A percentile compares a stretch with the other conserved stretches of the same genome.
Conservation (phyloP, 2,888 invertebrate species). For the Strigamia transsilvanica region DNA sequence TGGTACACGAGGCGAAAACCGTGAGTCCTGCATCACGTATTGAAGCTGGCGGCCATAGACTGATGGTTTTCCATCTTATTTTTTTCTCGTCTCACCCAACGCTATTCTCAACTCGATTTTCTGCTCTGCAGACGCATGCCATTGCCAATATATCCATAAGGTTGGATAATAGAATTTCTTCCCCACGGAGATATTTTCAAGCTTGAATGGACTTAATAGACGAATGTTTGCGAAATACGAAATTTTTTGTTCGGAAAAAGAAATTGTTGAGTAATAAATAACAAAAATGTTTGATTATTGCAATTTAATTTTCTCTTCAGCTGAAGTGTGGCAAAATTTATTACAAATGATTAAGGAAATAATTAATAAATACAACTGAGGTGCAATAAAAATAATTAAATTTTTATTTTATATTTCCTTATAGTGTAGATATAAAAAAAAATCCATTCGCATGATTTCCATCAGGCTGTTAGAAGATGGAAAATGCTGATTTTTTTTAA, state of each 20-base stretch:
- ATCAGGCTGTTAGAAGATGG: conserved; percentile 15
- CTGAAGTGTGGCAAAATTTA: not conserved
- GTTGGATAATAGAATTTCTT: conserved; percentile 37
- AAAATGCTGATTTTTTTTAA: conserved; percentile 4
- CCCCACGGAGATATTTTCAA: conserved; percentile 27
- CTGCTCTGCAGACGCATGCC: conserved; percentile 29
- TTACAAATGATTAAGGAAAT: not conserved
- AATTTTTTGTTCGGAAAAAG: not conserved
- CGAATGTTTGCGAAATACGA: not conserved
- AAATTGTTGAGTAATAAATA: conserved; percentile 2
- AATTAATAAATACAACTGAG: not conserved
- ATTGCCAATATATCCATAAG: conserved; percentile 23
- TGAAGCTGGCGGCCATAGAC: not conserved
- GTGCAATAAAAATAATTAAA: not conserved
- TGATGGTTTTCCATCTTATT: conserved; percentile 9
- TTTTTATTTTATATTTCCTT: not conserved
- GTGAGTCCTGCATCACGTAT: not conserved
- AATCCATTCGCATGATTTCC: conserved; percentile 14
- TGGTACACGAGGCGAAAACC: not conserved
- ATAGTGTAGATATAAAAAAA: not conserved
- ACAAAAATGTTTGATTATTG: not conserved
- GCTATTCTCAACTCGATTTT: conserved; percentile 24
- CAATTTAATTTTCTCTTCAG: not conserved
- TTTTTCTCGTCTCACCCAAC: not conserved
- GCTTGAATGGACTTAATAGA: conserved; percentile 29